Conservation (phyloP, 2,113 vertebrate genomes). For the Pimephales promelas region DNA sequence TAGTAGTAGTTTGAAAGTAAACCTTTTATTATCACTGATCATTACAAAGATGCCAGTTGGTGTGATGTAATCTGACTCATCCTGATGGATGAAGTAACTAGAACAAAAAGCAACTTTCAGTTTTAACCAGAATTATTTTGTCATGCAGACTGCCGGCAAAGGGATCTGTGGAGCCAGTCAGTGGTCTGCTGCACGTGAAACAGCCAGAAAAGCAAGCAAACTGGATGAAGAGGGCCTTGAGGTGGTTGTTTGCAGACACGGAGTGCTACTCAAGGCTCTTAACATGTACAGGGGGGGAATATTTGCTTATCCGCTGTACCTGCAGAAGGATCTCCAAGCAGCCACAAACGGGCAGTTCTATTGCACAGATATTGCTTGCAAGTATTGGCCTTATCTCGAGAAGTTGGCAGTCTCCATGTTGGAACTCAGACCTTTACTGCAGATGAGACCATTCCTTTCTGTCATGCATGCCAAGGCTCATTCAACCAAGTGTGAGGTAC, state of each 20-base stretch:
- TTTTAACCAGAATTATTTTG: background rate
- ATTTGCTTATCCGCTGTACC: too few relatives aligned
- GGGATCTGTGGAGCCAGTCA: constrained; percentile 6
- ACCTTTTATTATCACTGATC: background rate
- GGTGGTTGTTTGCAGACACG: too few relatives aligned
- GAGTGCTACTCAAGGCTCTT: too few relatives aligned
- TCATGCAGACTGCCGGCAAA: background rate
- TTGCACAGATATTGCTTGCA: too few relatives aligned
- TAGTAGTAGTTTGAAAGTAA: background rate
- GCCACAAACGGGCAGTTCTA: too few relatives aligned
- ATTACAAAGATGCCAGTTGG: background rate
- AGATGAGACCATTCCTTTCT: background rate
- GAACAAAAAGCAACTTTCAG: too few relatives aligned
- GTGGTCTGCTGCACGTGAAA: background rate
- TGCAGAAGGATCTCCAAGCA: too few relatives aligned
- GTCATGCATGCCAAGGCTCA: background rate
- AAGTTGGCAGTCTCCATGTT: background rate
- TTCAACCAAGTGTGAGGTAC: too few relatives aligned
- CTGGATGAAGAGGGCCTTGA: too few relatives aligned
- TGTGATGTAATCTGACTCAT: constrained; percentile 3
- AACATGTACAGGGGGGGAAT: too few relatives aligned
- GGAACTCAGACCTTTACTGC: background rate
- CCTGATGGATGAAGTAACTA: background rate
- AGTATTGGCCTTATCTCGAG: background rate
- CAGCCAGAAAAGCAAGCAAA: background rate